Evolutionary conservation across 2,888 invertebrate genomes (phyloP).

Genomic region (Andrena haemorrhoa): DNA sequence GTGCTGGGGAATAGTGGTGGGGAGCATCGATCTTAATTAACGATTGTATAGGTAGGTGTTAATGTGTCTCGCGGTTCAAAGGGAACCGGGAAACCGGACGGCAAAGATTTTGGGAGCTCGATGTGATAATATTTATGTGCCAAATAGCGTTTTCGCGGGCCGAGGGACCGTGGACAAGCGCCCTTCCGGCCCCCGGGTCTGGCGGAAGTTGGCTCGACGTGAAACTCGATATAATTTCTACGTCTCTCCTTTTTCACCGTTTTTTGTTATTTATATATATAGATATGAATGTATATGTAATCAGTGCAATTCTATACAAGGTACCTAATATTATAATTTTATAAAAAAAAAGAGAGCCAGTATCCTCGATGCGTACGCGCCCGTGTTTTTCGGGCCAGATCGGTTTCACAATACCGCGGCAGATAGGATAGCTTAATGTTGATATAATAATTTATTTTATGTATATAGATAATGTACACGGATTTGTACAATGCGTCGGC

Average conservation of each 20-base stretch:
- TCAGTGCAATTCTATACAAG: slow-evolving; percentile 84
- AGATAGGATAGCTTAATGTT: slow-evolving; percentile 83
- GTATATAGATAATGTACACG: slow-evolving; percentile 79
- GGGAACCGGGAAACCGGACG: slow-evolving; percentile 60
- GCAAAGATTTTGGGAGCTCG: slow-evolving; percentile 76
- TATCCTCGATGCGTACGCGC: slow-evolving; percentile 81
- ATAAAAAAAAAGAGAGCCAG: slow-evolving; percentile 82
- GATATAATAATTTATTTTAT: slow-evolving; percentile 85
- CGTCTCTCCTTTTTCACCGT: slow-evolving; percentile 71
- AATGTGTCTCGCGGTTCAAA: slow-evolving; percentile 38
- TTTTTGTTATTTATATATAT: slow-evolving; percentile 32
- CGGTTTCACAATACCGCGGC: slow-evolving; percentile 65
- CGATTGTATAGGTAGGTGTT: slow-evolving; percentile 32
- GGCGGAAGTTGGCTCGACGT: slow-evolving; percentile 78
- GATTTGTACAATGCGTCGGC: slow-evolving; percentile 81
- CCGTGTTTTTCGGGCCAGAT: slow-evolving; percentile 64
- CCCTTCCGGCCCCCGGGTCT: slow-evolving; percentile 71
- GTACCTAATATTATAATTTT: slow-evolving; percentile 85
- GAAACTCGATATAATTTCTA: slow-evolving; percentile 73
- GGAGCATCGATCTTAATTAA: background rate
- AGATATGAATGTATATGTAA: slow-evolving; percentile 79
- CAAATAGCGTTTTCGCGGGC: slow-evolving; percentile 83
- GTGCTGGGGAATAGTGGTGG: background rate
- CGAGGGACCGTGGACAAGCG: background rate
- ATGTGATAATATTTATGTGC: slow-evolving; percentile 84